phyloP scores from a whole-genome alignment of 2,888 invertebrate genomes.

The Pachydiplax longipennis region DNA sequence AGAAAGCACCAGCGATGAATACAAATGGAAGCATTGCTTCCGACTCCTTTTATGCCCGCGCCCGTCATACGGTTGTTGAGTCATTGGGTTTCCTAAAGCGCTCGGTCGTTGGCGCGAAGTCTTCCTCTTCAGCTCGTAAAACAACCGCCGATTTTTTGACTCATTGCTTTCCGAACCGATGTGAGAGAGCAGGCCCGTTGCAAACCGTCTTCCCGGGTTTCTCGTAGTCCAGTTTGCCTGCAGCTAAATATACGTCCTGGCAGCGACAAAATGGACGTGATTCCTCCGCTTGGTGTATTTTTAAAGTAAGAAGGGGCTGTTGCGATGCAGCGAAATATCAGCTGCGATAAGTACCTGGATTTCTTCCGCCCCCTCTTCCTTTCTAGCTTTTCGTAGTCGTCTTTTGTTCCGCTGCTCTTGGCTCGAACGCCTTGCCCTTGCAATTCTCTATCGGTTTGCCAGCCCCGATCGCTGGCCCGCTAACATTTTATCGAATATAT shows the following conservation, averaged over 20 bases:
- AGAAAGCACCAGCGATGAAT: background rate
- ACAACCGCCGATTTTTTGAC: background rate
- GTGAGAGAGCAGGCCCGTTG: background rate
- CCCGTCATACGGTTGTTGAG: background rate
- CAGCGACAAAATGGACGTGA: slow-evolving; percentile 37
- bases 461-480: background rate
- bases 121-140: background rate
- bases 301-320: slow-evolving; percentile 44
- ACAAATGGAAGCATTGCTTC: background rate
- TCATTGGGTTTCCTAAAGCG: background rate
- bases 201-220: slow-evolving; percentile 27
- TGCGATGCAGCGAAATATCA: slow-evolving; percentile 41
- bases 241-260: slow-evolving; percentile 39
- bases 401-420: slow-evolving; percentile 30
- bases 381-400: background rate
- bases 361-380: background rate
- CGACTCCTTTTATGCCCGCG: background rate
- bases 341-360: slow-evolving; percentile 36
- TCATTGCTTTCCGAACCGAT: background rate
- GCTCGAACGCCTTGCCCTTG: slow-evolving; percentile 14
- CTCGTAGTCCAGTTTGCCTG: slow-evolving; percentile 28
- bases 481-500: background rate
- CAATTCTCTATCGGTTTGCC: background rate
- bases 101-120: background rate
- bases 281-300: slow-evolving; percentile 42